Conservation (phyloP, 2,888 invertebrate species). For the Gandaritis pyraliata region DNA sequence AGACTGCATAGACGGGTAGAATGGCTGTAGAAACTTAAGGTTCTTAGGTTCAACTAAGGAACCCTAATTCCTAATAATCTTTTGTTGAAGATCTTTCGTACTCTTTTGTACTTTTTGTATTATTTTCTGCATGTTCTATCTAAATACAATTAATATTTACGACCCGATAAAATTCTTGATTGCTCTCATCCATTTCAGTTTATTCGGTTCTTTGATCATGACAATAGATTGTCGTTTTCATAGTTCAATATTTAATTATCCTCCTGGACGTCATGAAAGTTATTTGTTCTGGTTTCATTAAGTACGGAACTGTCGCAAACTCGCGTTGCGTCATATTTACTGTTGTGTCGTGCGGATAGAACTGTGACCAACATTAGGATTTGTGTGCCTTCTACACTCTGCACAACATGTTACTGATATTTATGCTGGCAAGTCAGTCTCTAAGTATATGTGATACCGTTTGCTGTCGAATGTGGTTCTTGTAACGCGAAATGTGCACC, state of each 20-base stretch:
- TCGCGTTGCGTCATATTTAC: constrained; percentile 43
- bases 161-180: constrained; percentile 45
- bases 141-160: constrained; percentile 42
- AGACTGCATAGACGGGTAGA: too few species aligned
- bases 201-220: constrained; percentile 33
- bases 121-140: constrained; percentile 27
- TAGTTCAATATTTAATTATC: constrained; percentile 16
- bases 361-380: constrained; percentile 16
- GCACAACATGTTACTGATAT: constrained; percentile 10
- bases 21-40: background rate
- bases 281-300: constrained; percentile 57
- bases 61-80: constrained; percentile 6
- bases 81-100: constrained; percentile 19
- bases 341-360: constrained; percentile 36
- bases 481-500: constrained; percentile 23
- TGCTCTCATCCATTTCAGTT: constrained; percentile 37
- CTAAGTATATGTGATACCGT: background rate
- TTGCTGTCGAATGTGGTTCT: constrained; percentile 4
- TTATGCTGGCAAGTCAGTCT: too few species aligned
- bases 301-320: constrained; percentile 42
- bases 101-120: too few species aligned
- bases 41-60: background rate
- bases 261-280: constrained; percentile 27
- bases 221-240: constrained; percentile 27
- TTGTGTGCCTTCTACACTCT: background rate